These are phyloP conservation scores for Philhelius pedissequus DNA, from an alignment of 2,888 invertebrate genomes.

Conservation along the genomic window DNA sequence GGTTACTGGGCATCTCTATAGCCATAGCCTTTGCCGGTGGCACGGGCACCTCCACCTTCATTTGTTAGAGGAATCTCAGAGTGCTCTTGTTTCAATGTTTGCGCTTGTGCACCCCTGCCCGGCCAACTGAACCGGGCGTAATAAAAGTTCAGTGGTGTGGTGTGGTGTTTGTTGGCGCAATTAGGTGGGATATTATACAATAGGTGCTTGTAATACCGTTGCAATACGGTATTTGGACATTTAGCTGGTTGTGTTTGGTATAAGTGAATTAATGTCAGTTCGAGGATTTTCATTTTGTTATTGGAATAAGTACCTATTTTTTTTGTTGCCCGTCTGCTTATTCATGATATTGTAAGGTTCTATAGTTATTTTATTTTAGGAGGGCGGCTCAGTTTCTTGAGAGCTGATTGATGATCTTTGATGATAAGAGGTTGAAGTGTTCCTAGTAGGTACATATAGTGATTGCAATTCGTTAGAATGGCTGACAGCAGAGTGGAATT, in stretches of 20 bases:
- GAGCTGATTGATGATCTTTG: constrained; percentile 52
- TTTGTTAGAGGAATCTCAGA: neutral
- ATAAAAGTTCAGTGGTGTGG: constrained; percentile 46
- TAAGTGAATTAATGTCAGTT: constrained; percentile 65
- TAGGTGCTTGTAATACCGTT: constrained; percentile 66
- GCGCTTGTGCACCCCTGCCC: constrained; percentile 19
- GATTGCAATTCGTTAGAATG: constrained; percentile 7
- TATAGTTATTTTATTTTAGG: neutral
- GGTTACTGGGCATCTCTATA: constrained; percentile 47
- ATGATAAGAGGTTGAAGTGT: constrained; percentile 38
- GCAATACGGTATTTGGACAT: constrained; percentile 61
- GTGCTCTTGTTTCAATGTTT: constrained; percentile 59
- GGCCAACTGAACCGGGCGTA: neutral
- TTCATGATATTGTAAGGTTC: constrained; percentile 7
- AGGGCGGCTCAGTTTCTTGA: neutral
- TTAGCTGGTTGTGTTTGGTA: constrained; percentile 40
- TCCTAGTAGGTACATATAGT: neutral
- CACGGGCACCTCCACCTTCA: constrained; percentile 57
- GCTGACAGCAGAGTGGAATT: neutral
- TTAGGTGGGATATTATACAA: constrained; percentile 64
- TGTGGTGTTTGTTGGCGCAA: constrained; percentile 56
- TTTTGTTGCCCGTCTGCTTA: neutral
- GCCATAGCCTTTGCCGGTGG: constrained; percentile 38
- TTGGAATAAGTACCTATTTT: neutral
- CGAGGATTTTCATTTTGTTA: constrained; percentile 34